These are phyloP conservation scores for Ligdia adustata DNA, from an alignment of 2,888 invertebrate genomes.

Conservation along the genomic window DNA sequence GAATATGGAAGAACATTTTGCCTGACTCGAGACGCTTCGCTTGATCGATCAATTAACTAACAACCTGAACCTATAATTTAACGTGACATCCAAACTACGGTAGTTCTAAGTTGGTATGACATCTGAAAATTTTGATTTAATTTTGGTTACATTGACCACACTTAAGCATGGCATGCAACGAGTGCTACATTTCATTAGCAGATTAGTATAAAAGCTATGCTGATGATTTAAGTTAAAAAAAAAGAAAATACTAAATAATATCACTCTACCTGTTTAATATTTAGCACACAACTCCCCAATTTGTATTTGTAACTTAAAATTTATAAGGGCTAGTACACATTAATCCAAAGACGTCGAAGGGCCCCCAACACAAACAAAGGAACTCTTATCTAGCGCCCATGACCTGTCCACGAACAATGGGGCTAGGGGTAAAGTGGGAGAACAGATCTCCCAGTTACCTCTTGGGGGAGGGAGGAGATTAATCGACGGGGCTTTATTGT, in stretches of 20 bases:
- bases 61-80: no score
- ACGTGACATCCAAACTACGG: no score
- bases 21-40: no score
- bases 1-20: no score
- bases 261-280: conserved; percentile 24
- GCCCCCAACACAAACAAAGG: conserved; percentile 30
- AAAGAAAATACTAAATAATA: not conserved
- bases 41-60: no score
- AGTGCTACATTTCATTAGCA: no score
- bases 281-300: conserved; percentile 27
- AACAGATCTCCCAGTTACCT: not conserved
- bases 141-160: no score
- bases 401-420: conserved; percentile 34
- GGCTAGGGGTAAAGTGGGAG: conserved; percentile 14
- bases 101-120: no score
- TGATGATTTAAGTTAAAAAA: no score
- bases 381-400: conserved; percentile 37
- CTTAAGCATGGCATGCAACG: no score
- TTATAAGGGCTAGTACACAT: conserved; percentile 37
- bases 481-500: conserved; percentile 31
- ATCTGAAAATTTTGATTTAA: no score
- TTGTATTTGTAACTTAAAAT: conserved; percentile 33
- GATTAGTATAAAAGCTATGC: no score
- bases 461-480: conserved; percentile 26
- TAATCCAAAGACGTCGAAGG: conserved; percentile 39